These are phyloP conservation scores for Tinea semifulvella DNA, from an alignment of 2,888 invertebrate species.

Conservation along the genomic window DNA sequence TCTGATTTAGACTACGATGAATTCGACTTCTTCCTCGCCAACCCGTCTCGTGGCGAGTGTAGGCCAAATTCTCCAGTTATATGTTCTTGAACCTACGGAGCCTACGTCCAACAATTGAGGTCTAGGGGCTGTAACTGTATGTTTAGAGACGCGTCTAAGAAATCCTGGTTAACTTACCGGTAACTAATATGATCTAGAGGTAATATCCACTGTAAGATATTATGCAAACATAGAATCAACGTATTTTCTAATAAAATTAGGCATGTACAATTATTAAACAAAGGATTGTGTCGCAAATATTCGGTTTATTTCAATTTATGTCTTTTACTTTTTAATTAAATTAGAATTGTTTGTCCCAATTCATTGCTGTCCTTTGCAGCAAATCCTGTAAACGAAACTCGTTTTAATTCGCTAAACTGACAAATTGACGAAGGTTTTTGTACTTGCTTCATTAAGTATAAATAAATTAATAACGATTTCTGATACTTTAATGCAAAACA, in stretches of 20 bases:
- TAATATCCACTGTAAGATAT: no score
- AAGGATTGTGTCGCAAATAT: slow-evolving; percentile 4
- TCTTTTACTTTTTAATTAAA: slow-evolving; percentile 51
- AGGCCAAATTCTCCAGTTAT: no score
- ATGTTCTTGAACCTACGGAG: no score
- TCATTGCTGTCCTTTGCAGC: slow-evolving; percentile 32
- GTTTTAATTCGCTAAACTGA: slow-evolving; percentile 32
- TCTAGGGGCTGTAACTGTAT: no score
- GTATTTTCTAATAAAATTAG: slow-evolving; percentile 8
- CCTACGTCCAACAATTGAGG: no score
- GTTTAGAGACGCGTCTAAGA: no score
- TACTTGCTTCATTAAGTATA: slow-evolving; percentile 26
- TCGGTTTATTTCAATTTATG: slow-evolving; percentile 6
- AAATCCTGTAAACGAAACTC: slow-evolving; percentile 25
- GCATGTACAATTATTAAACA: slow-evolving; percentile 11
- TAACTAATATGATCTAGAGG: no score
- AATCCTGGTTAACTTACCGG: no score
- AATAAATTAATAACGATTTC: slow-evolving; percentile 22
- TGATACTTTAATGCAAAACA: no score
- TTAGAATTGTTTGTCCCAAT: slow-evolving; percentile 27
- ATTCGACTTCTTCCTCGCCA: no score
- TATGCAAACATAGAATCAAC: not conserved
- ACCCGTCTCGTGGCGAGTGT: no score
- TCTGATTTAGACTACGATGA: no score
- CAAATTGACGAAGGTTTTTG: slow-evolving; percentile 34